Percentiles rank a stretch among this genome's conserved stretches.
Conservation (phyloP, 1,140 invertebrate genomes). For the Calephelis nemesis region DNA sequence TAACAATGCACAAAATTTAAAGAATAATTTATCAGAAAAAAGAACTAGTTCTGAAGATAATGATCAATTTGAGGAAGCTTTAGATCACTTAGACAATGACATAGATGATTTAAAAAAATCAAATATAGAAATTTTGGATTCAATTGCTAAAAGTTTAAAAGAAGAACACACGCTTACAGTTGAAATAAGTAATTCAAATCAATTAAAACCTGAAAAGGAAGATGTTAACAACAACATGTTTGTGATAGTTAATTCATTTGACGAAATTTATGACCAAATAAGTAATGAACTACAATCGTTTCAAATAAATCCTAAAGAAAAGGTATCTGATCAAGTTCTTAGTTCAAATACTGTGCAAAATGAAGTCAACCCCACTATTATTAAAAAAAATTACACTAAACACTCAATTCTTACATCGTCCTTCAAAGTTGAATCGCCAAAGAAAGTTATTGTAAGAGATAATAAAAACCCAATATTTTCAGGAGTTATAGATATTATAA, state of each 20-base stretch:
- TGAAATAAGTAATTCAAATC: constrained; percentile 36
- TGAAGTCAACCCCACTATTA: not conserved
- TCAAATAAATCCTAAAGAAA: not conserved
- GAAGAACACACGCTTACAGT: constrained; percentile 53
- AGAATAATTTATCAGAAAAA: constrained; percentile 44
- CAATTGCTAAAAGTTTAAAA: constrained; percentile 63
- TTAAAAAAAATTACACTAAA: constrained; percentile 7
- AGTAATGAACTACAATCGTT: constrained; percentile 29
- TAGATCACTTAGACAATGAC: constrained; percentile 67
- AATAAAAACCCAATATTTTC: constrained; percentile 2
- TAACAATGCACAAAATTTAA: constrained; percentile 32
- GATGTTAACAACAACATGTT: constrained; percentile 66
- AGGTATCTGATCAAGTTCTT: not conserved
- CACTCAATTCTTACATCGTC: constrained; percentile 15
- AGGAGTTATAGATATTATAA: not conserved
- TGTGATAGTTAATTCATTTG: constrained; percentile 57
- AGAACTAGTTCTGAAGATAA: constrained; percentile 78
- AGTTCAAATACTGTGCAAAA: not conserved
- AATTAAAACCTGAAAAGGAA: constrained; percentile 31
- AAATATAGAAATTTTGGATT: constrained; percentile 67
- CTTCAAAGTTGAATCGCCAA: constrained; percentile 23
- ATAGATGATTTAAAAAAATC: constrained; percentile 57
- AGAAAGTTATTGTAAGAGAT: constrained; percentile 14
- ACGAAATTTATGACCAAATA: constrained; percentile 70
- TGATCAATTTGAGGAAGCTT: constrained; percentile 74